These are phyloP conservation scores for Oryzias woworae DNA, from an alignment of 2,113 vertebrate genomes.

Conservation along the genomic window DNA sequence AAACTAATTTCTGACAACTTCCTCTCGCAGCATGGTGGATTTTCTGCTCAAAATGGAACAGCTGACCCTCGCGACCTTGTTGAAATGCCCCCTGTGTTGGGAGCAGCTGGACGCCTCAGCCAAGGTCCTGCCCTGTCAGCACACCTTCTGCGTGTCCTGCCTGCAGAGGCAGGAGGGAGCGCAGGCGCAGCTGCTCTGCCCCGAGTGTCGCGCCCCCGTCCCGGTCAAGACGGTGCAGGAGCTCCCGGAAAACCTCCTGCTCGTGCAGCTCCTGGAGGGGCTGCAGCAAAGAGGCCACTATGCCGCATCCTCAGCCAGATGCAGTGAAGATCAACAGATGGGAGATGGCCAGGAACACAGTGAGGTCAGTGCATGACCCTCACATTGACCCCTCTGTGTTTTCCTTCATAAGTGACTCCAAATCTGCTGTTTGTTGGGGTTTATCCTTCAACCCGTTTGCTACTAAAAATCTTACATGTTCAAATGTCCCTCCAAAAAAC, in stretches of 20 bases:
- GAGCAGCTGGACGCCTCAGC: constrained; percentile 86
- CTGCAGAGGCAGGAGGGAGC: constrained; percentile 83
- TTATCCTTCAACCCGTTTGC: not conserved
- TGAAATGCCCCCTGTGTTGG: constrained; percentile 90
- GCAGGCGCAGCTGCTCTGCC: constrained; percentile 84
- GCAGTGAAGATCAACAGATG: constrained; percentile 67
- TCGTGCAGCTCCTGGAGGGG: constrained; percentile 85
- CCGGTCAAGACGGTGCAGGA: constrained; percentile 81
- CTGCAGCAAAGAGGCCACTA: constrained; percentile 74
- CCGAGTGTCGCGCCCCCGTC: constrained; percentile 84
- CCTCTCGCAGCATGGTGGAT: constrained; percentile 50
- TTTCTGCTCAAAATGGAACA: constrained; percentile 81
- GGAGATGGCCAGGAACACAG: constrained; percentile 65
- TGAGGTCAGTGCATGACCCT: constrained; percentile 60
- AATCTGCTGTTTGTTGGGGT: not conserved
- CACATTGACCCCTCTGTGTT: not conserved
- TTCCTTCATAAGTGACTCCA: not conserved
- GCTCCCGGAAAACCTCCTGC: constrained; percentile 86
- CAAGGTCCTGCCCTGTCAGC: constrained; percentile 95
- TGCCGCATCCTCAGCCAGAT: constrained; percentile 61
- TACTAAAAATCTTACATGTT: too few relatives aligned
- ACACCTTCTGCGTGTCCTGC: constrained; percentile 91
- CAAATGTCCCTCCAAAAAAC: too few relatives aligned
- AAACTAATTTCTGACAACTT: not conserved
- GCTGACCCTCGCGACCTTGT: constrained; percentile 80